Conservation (phyloP, 2,888 invertebrate genomes). For the Diaperis boleti region DNA sequence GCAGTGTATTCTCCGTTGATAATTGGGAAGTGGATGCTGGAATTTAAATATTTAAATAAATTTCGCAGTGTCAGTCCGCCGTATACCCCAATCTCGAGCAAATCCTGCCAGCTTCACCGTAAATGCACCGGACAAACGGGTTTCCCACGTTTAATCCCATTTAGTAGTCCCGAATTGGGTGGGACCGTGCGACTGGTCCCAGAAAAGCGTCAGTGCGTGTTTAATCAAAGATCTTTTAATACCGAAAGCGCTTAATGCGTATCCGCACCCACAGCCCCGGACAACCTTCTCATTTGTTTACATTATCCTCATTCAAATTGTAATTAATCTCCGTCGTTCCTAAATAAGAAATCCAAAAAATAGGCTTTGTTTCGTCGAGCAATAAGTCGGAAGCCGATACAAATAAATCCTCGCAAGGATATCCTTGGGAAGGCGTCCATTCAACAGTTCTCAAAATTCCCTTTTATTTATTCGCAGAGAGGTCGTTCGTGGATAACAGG, state of each 20-base stretch:
- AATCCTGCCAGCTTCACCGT: conserved; percentile 25
- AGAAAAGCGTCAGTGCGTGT: conserved; percentile 38
- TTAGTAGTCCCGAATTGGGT: conserved; percentile 33
- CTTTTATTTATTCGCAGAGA: conserved; percentile 16
- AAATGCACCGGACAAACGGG: conserved; percentile 21
- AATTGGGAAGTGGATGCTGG: neutral
- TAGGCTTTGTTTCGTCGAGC: conserved; percentile 4
- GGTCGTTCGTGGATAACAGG: conserved; percentile 4
- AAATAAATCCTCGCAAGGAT: conserved; percentile 9
- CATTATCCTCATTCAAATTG: conserved; percentile 37
- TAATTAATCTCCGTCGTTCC: conserved; percentile 24
- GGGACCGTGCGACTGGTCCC: conserved; percentile 34
- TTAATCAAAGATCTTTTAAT: conserved; percentile 40
- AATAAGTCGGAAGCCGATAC: neutral
- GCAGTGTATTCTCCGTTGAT: too few species aligned
- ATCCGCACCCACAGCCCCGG: conserved; percentile 23
- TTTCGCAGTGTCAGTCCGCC: conserved; percentile 5
- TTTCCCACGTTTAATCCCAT: conserved; percentile 31
- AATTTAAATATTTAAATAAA: neutral
- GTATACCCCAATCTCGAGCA: conserved; percentile 5
- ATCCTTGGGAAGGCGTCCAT: neutral
- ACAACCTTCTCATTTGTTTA: conserved; percentile 35
- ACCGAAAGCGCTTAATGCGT: conserved; percentile 33
- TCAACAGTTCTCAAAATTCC: conserved; percentile 17
- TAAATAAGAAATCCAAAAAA: conserved; percentile 9